Conservation (phyloP, 2,113 vertebrate species). For the Todiramphus saurophagus region DNA sequence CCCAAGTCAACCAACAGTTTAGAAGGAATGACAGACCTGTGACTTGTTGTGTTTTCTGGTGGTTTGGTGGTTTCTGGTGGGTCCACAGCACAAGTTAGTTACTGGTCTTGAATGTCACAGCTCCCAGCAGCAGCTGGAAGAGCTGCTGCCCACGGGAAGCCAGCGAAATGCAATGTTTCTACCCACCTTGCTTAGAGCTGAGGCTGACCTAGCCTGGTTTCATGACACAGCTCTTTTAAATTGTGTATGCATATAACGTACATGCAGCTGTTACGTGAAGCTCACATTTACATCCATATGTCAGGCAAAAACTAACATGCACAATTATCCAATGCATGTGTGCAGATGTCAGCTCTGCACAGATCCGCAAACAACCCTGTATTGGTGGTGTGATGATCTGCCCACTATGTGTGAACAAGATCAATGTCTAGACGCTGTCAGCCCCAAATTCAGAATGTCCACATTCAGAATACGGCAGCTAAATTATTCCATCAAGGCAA, state of each 20-base stretch:
- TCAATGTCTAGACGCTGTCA: not conserved
- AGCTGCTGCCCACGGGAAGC: not conserved
- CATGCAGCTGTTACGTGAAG: not conserved
- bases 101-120: rapidly evolving
- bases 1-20: not conserved
- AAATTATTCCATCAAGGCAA: not conserved
- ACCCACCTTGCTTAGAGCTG: not conserved
- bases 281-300: not conserved
- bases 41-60: not conserved
- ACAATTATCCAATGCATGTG: not conserved
- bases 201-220: not conserved
- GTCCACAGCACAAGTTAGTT: not conserved
- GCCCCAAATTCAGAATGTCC: not conserved
- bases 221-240: not conserved
- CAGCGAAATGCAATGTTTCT: not conserved
- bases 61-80: not conserved
- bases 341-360: not conserved
- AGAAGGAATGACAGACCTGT: not conserved
- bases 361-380: not conserved
- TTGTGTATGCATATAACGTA: not conserved
- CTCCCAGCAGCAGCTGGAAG: not conserved
- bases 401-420: not conserved
- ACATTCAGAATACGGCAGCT: not conserved
- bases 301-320: not conserved
- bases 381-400: not conserved